Conservation (phyloP, 2,113 vertebrate species). For the Dromaius novaehollandiae region DNA sequence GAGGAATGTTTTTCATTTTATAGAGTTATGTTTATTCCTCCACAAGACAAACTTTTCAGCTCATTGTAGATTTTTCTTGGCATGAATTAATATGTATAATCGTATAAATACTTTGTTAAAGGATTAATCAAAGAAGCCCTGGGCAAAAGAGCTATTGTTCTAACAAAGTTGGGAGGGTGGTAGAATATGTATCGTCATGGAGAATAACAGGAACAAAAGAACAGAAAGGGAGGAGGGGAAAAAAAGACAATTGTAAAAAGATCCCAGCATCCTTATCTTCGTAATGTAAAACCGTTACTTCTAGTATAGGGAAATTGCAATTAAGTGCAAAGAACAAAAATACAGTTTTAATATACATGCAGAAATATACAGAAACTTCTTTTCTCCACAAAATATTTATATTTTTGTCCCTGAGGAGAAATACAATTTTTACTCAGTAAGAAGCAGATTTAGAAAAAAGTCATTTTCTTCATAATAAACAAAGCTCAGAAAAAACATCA, state of each 20-base stretch:
- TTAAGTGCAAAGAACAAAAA: background rate
- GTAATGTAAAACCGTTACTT: background rate
- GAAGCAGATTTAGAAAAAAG: background rate
- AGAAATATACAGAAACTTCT: background rate
- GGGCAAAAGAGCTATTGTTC: background rate
- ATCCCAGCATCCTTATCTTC: background rate
- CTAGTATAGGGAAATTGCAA: background rate
- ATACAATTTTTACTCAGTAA: background rate
- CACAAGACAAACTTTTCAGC: background rate
- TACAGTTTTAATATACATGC: background rate
- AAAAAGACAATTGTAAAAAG: background rate
- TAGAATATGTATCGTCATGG: background rate
- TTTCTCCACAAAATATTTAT: background rate
- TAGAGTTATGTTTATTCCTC: background rate
- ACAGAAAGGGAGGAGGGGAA: background rate
- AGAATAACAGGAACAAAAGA: background rate
- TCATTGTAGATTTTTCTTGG: background rate
- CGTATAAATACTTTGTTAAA: background rate
- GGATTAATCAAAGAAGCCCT: background rate
- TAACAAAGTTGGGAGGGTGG: background rate
- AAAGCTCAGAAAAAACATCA: background rate
- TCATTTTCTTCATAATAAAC: background rate
- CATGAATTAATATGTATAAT: background rate
- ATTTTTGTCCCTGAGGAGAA: background rate
- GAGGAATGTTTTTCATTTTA: background rate